phyloP scores from a whole-genome alignment of 1,140 invertebrate genomes.

The Ostrea denselamellosa region DNA sequence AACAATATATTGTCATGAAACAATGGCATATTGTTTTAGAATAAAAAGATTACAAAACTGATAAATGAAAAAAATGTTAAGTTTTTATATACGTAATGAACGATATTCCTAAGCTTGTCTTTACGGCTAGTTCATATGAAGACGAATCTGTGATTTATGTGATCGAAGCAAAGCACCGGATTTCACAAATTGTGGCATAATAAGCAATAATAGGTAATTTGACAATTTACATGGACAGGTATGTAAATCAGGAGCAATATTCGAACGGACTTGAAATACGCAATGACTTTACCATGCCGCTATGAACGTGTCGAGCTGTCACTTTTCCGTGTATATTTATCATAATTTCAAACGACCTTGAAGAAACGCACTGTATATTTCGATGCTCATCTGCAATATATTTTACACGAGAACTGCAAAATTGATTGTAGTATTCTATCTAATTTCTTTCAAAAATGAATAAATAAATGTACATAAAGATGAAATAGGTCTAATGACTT shows the following conservation, averaged over 20 bases:
- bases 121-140: not conserved
- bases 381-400: not conserved
- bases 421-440: too few species aligned
- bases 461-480: too few species aligned
- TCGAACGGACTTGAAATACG: constrained; percentile 12
- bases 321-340: not conserved
- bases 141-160: not conserved
- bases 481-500: too few species aligned
- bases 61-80: too few species aligned
- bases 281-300: not conserved
- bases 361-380: not conserved
- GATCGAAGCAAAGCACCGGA: constrained; percentile 2
- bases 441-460: too few species aligned
- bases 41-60: too few species aligned
- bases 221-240: constrained; percentile 29
- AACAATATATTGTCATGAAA: too few species aligned
- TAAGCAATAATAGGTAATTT: constrained; percentile 34
- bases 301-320: constrained; percentile 7
- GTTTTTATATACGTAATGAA: not conserved
- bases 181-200: constrained; percentile 5
- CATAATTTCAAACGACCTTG: constrained; percentile 21
- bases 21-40: too few species aligned
- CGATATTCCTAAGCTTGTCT: not conserved
- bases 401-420: not conserved
- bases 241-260: not conserved